phyloP scores from a whole-genome alignment of 2,797 vertebrate species.

The Diplodus sargus region DNA sequence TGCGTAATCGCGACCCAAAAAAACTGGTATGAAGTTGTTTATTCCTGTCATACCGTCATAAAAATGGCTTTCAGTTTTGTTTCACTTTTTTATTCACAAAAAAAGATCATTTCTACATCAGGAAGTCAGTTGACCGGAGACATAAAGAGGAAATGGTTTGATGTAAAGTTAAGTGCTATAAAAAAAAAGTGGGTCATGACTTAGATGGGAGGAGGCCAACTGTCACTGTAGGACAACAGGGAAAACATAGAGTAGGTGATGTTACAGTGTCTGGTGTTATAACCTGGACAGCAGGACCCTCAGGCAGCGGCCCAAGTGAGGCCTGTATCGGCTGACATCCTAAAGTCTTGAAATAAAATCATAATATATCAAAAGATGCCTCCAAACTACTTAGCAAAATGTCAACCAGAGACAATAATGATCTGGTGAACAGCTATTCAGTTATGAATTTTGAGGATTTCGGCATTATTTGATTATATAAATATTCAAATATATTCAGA shows the following conservation, averaged over 20 bases:
- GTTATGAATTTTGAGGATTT: not conserved
- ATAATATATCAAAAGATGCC: too few species aligned
- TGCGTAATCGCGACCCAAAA: too few species aligned
- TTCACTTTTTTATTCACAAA: not conserved
- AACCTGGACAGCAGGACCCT: conserved; percentile 1
- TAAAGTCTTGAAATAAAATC: not conserved
- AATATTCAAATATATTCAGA: not conserved
- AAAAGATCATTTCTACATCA: not conserved
- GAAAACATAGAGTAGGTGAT: not conserved
- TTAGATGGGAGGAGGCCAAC: not conserved
- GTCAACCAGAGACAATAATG: not conserved
- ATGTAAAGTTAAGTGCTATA: not conserved
- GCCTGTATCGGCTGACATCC: not conserved
- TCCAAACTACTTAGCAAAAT: not conserved
- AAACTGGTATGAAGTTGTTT: too few species aligned
- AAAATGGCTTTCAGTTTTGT: too few species aligned
- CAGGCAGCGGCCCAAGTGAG: not conserved
- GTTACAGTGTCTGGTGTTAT: conserved; percentile 9
- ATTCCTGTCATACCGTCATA: too few species aligned
- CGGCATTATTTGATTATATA: too few species aligned
- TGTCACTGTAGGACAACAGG: not conserved
- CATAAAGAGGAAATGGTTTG: not conserved
- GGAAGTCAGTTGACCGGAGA: too few species aligned
- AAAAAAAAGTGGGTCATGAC: conserved; percentile 11
- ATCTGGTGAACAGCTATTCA: not conserved